Percentiles rank a stretch among this genome's conserved stretches.
Conservation (phyloP, 2,113 vertebrate species). For the Felis chaus region DNA sequence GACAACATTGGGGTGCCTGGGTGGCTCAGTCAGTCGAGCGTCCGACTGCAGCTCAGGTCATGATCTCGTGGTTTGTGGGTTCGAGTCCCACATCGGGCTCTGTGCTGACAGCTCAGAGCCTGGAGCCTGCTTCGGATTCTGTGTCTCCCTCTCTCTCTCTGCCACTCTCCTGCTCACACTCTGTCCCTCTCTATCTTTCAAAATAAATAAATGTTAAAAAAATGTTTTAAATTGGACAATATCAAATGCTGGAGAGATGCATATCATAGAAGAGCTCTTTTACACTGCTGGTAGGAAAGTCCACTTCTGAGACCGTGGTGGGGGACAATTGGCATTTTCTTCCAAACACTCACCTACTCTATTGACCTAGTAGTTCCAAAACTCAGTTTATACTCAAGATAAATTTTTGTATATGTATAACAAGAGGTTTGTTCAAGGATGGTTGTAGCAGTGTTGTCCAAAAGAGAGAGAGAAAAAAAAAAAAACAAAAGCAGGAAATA, state of each 20-base stretch:
- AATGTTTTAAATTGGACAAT: background rate
- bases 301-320: fast-evolving
- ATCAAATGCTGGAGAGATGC: background rate
- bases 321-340: background rate
- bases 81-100: too few species aligned
- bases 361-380: background rate
- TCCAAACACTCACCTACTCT: too few species aligned
- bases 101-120: too few species aligned
- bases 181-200: too few species aligned
- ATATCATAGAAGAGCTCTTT: background rate
- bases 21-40: too few species aligned
- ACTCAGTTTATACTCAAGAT: background rate
- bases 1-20: too few species aligned
- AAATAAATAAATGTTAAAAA: too few species aligned
- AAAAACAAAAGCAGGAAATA: background rate
- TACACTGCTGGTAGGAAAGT: background rate
- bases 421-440: background rate
- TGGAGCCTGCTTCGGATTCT: too few species aligned
- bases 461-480: background rate
- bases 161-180: too few species aligned
- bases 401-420: background rate
- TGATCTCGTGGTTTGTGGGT: too few species aligned
- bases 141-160: too few species aligned
- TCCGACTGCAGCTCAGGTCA: too few species aligned
- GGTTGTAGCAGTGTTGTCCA: background rate